phyloP scores from a whole-genome alignment of 1,140 invertebrate species.

The Aphidius gifuensis region DNA sequence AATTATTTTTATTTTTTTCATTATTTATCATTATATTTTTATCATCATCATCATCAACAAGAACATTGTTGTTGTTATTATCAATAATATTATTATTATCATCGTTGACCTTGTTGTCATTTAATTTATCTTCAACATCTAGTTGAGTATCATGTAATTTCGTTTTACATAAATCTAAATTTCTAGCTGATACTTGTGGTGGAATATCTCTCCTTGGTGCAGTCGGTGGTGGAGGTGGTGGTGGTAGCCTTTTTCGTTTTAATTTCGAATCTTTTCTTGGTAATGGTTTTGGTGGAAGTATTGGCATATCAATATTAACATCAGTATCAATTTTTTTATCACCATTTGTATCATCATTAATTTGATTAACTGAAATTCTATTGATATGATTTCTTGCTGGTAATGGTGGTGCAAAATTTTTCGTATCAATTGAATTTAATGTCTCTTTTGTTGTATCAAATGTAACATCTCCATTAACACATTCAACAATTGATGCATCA shows the following conservation, averaged over 20 bases:
- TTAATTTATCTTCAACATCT: neutral
- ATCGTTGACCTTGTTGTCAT: neutral
- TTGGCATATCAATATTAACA: constrained; percentile 22
- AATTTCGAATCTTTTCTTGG: constrained; percentile 45
- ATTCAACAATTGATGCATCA: constrained; percentile 43
- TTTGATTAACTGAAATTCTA: constrained; percentile 37
- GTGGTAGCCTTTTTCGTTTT: constrained; percentile 43
- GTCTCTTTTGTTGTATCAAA: constrained; percentile 7
- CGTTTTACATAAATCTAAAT: constrained; percentile 12
- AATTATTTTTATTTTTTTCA: constrained; percentile 9
- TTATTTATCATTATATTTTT: constrained; percentile 15
- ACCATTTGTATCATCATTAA: constrained; percentile 1
- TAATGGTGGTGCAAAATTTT: constrained; percentile 31
- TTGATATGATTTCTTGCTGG: constrained; percentile 44
- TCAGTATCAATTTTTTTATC: constrained; percentile 4
- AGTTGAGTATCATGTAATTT: neutral
- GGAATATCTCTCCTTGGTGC: constrained; percentile 30
- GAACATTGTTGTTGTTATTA: constrained; percentile 7
- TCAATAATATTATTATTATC: constrained; percentile 14
- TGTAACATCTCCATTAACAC: constrained; percentile 37
- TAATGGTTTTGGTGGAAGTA: constrained; percentile 46
- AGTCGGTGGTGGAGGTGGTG: constrained; percentile 50
- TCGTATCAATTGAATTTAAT: constrained; percentile 2
- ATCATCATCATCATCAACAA: constrained; percentile 8
- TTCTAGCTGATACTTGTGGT: constrained; percentile 22